Percentiles rank a stretch among this genome's conserved stretches.
phyloP scores from a whole-genome alignment of 64 coral and sea anemone species.

The Stichodactyla helianthus region DNA sequence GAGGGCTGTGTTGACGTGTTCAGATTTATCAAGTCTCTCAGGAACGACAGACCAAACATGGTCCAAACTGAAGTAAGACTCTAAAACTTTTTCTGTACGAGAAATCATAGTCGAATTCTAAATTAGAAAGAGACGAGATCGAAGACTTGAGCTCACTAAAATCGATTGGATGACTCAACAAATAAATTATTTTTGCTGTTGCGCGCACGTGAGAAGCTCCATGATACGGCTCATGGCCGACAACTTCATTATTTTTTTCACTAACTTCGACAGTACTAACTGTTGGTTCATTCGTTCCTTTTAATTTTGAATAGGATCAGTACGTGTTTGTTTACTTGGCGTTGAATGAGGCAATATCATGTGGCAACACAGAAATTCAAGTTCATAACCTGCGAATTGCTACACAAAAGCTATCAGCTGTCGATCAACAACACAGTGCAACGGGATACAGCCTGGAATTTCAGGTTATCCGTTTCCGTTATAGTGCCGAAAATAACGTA shows the following conservation, averaged over 20 bases:
- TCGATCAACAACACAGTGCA: conserved; percentile 5
- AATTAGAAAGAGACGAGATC: too few relatives aligned
- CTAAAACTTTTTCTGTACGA: too few relatives aligned
- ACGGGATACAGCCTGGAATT: conserved; percentile 65
- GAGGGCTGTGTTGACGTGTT: conserved; percentile 24
- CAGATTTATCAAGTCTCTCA: conserved; percentile 40
- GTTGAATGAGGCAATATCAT: conserved; percentile 56
- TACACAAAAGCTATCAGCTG: conserved; percentile 41
- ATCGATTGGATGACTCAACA: too few relatives aligned
- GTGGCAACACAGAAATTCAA: conserved; percentile 80
- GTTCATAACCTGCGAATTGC: conserved; percentile 29
- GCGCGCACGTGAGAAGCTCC: too few relatives aligned
- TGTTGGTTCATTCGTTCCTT: not conserved
- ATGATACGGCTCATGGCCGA: too few relatives aligned
- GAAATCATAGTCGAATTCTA: too few relatives aligned
- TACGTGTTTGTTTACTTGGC: conserved; percentile 80
- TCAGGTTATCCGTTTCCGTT: conserved; percentile 23
- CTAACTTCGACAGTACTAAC: too few relatives aligned
- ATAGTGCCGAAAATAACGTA: too few relatives aligned
- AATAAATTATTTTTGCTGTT: too few relatives aligned
- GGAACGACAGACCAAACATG: conserved; percentile 46
- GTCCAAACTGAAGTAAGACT: conserved; percentile 39
- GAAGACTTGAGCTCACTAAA: too few relatives aligned
- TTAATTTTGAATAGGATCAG: conserved; percentile 44
- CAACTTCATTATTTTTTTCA: too few relatives aligned